A percentile compares a stretch with the other conserved stretches of the same genome.
phyloP scores from a whole-genome alignment of 2,888 invertebrate genomes.

The Brachylomia viminalis region DNA sequence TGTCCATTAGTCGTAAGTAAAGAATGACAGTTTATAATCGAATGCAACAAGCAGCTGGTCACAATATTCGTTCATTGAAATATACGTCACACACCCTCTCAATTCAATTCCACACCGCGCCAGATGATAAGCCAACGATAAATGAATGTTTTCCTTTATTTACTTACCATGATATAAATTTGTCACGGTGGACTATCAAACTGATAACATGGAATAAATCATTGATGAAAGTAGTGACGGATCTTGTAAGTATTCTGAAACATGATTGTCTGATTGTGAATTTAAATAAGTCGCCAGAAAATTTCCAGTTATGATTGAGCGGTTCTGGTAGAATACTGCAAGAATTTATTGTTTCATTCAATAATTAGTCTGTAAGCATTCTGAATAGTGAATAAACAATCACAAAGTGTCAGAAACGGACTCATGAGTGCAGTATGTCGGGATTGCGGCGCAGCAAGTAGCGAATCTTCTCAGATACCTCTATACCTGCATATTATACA shows the following conservation, averaged over 20 bases:
- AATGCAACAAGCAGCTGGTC: not conserved
- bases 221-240: not conserved
- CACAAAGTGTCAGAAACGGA: not conserved
- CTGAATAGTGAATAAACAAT: not conserved
- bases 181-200: not conserved
- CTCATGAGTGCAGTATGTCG: not conserved
- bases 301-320: not conserved
- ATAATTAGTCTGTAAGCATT: not conserved
- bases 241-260: not conserved
- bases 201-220: not conserved
- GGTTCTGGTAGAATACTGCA: not conserved
- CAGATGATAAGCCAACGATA: constrained; percentile 11
- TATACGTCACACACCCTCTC: constrained; percentile 36
- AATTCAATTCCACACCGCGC: not conserved
- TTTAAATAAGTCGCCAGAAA: not conserved
- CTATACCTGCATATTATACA: not conserved
- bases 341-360: not conserved
- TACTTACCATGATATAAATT: constrained; percentile 10
- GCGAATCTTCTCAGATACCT: not conserved
- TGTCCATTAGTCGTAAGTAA: not conserved
- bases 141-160: constrained; percentile 4
- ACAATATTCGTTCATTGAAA: constrained; percentile 25
- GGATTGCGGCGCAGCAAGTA: not conserved
- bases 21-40: constrained; percentile 7
- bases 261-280: not conserved